These are phyloP conservation scores for Rotaria socialis DNA, from an alignment of 2,888 invertebrate species.

Conservation along the genomic window DNA sequence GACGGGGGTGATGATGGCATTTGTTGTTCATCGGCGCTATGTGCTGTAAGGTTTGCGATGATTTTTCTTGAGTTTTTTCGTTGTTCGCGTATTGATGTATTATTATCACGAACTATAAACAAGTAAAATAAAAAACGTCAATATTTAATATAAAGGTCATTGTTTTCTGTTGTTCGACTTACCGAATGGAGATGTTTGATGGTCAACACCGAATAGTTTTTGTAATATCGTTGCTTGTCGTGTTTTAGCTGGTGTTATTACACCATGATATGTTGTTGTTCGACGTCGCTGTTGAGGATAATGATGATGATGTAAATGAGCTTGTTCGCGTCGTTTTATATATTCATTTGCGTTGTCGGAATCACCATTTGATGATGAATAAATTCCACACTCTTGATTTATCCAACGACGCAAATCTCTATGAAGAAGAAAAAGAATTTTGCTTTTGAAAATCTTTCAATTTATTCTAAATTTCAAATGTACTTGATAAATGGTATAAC, in stretches of 20 bases:
- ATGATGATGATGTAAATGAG: slow-evolving; percentile 21
- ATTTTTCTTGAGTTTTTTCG: slow-evolving; percentile 27
- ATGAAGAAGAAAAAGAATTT: too few species aligned
- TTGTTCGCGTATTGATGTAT: not conserved
- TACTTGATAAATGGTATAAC: slow-evolving; percentile 82
- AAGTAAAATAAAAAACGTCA: too few species aligned
- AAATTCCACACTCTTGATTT: slow-evolving; percentile 6
- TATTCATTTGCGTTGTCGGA: slow-evolving; percentile 36
- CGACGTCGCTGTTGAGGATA: not conserved
- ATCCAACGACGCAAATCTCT: slow-evolving; percentile 35
- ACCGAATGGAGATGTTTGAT: slow-evolving; percentile 5
- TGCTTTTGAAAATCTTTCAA: not conserved
- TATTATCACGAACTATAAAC: not conserved
- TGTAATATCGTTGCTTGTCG: not conserved
- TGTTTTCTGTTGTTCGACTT: not conserved
- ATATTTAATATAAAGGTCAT: too few species aligned
- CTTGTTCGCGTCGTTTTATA: slow-evolving; percentile 11
- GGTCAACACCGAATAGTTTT: not conserved
- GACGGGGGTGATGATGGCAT: not conserved
- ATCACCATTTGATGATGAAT: slow-evolving; percentile 36
- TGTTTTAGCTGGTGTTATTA: not conserved
- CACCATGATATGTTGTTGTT: slow-evolving; percentile 13
- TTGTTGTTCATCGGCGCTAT: not conserved
- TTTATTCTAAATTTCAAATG: not conserved
- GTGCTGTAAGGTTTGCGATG: not conserved